Evolutionary conservation across 2,113 vertebrate species (phyloP), one percentile per base, ranked within the genome.

Genomic region (Strigops habroptila): DNA sequence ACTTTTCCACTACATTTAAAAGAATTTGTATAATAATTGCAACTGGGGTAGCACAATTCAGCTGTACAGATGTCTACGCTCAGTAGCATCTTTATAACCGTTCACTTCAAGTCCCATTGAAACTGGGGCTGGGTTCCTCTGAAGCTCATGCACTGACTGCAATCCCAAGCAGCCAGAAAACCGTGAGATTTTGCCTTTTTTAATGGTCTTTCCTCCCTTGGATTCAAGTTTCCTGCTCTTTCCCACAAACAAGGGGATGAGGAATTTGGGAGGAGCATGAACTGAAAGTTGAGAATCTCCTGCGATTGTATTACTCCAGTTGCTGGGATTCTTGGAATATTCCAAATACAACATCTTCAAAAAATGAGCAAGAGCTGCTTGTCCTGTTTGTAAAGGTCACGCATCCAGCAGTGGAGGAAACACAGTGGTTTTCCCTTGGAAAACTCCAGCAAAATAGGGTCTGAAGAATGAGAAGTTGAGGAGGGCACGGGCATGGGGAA

Each of bases 261-360:
- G 90, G 95, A 85, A 96, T 96, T 93, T 76, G 87, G 87, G 55
- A 31, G 96, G 91, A 52, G 83, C 17, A 71, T 63, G 87, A 95
- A 52, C 85, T 93, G 95, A 94, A 95, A 97, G 95, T 10, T 82
- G 96, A 95, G 96, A 94, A 70, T 52, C 95, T 93, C 90, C 70
- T 51, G 92, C 4, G 88, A 92, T 86, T 37, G 78, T 39, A 16
- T 64, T 33, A 9, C 87, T 46, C 22, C 91, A 60, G 92, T 94
- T 93, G 96, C 39, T 90, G 85, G 88, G 92, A 97, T 97, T 97
- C 96, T 63, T 95, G 93, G 92, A 87, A 97, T 97, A 76, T 67
- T 93, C 93, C 30, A 62, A 65, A 93, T 90, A 2, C 74, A 27
- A 27, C 77, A 31, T 35, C 70, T 83, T 74, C 62, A 2, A 9